Base-by-base conservation (phyloP, 2,888 invertebrate species). In the Spilosoma lubricipeda region DNA sequence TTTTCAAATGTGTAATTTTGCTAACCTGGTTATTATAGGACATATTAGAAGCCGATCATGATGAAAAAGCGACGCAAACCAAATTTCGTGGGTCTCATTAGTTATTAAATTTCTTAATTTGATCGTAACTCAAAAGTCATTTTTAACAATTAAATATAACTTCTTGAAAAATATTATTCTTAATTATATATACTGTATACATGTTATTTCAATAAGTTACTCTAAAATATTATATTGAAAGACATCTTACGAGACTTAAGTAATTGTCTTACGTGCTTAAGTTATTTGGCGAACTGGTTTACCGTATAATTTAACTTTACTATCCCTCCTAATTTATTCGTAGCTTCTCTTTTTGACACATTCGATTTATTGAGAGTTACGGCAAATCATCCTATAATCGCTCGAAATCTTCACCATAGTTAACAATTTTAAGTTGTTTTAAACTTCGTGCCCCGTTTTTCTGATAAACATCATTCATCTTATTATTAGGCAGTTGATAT, bases 301-400 rank as follows among this genome's bases (percentile, higher is more conserved):
- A 73, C 79, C 78, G 74, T 80, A 80, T 85, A 89, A 90, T 89
- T 88, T 89, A 88, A 87, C 88, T 88, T 88, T 80, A 79, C 83
- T 84, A 84, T 85, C 80, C 73, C 73, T 78, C 64, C 80, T 77
- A 86, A 88, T 87, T 83, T 84, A 75, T 76, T 74, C 71, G 69
- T 75, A 39, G 73, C 73, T 70, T 71, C 73, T 88, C 90, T 67
- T 59, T 27, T 70, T 83, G 83, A 81, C 84, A 80, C 77, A 67
- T 85, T 82, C 85, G 78, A 81, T 82, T 80, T 65, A 76, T 77
- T 80, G 69, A 78, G 68, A 48, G 66, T 42, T 11, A 11, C 33
- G 45, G 13, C 18, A 45, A 64, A 71, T 71, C 64, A 63, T 30
- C 45, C 63, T 15, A 45, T n/a, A n/a, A n/a, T 7, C 23, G 30